phyloP scores from a whole-genome alignment of 2,113 vertebrate species.

The Progne subis region DNA sequence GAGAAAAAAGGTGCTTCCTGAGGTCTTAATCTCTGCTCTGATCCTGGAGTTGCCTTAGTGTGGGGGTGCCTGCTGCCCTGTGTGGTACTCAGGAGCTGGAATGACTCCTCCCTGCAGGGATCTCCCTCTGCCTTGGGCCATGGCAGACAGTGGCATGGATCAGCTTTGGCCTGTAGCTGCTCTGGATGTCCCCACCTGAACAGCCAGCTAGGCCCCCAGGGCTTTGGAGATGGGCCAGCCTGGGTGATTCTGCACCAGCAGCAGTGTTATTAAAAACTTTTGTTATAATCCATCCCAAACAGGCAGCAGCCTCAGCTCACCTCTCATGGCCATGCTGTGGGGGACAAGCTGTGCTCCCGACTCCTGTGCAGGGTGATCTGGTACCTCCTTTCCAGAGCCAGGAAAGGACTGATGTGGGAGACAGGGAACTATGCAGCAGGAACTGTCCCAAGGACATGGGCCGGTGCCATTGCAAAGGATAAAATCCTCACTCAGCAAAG shows the following conservation, averaged over 20 bases:
- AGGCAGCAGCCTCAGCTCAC: not conserved
- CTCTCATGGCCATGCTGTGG: rapidly evolving
- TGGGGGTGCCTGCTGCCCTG: not conserved
- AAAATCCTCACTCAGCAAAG: not conserved
- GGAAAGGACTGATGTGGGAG: not conserved
- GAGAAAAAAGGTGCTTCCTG: not conserved
- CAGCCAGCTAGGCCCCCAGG: not conserved
- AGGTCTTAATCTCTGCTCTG: not conserved
- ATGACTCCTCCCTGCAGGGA: not conserved
- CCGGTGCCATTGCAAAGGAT: not conserved
- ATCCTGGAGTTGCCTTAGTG: not conserved
- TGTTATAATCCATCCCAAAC: not conserved
- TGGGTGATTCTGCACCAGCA: not conserved
- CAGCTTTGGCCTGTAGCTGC: too few relatives aligned
- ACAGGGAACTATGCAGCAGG: not conserved
- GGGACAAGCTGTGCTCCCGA: not conserved
- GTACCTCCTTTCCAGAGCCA: not conserved
- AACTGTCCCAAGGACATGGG: not conserved
- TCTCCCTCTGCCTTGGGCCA: too few relatives aligned
- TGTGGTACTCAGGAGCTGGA: not conserved
- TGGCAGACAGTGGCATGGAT: too few relatives aligned
- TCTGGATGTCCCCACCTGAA: not conserved
- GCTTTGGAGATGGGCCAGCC: not conserved
- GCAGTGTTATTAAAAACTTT: not conserved
- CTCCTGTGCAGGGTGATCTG: not conserved